Base-by-base conservation (phyloP, 2,888 invertebrate genomes). In the Lycocerus yunnanus region DNA sequence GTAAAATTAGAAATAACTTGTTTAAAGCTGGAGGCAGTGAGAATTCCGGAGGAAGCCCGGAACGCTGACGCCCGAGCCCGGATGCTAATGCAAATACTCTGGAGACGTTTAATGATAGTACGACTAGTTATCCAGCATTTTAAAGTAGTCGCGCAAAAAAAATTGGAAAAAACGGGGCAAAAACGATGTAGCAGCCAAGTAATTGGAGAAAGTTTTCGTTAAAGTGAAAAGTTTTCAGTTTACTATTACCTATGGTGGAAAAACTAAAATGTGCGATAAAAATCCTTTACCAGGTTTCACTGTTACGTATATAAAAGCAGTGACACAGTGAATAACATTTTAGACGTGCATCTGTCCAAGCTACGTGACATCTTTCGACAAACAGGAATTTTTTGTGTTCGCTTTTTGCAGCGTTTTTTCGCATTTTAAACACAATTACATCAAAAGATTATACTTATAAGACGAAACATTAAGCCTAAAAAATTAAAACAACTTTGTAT, bases 21-120 rank as follows among this genome's bases (percentile, higher is more conserved):
- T 83, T 83, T 83, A 82, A 81, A 82, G 82, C 82, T 80, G 77
- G 77, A 81, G 21, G 78, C 77, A 81, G 82, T 79, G 78, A 78
- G 75, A 77, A 78, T 79, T 81, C 82, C 81, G 81, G 81, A 80
- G 83, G 83, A 84, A 82, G 82, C 80, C 81, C 71, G 75, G 60
- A 75, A 76, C 78, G 69, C 80, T 70, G 75, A 78, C 74, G 78
- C 78, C 77, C 75, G 77, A 77, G 79, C 79, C 81, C 81, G 83
- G 84, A 85, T 85, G 84, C 83, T 85, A 86, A 86, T 85, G 83
- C 83, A 82, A 82, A 82, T 80, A 80, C 85, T 83, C 82, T 76
- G 76, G 83, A 84, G 85, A 84, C 83, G 84, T 84, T 85, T 85
- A 85, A 85, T 85, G 85, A 85, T 85, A 85, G 85, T 83, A 84